Conservation (phyloP, 2,797 vertebrate species). For the Argya squamiceps region DNA sequence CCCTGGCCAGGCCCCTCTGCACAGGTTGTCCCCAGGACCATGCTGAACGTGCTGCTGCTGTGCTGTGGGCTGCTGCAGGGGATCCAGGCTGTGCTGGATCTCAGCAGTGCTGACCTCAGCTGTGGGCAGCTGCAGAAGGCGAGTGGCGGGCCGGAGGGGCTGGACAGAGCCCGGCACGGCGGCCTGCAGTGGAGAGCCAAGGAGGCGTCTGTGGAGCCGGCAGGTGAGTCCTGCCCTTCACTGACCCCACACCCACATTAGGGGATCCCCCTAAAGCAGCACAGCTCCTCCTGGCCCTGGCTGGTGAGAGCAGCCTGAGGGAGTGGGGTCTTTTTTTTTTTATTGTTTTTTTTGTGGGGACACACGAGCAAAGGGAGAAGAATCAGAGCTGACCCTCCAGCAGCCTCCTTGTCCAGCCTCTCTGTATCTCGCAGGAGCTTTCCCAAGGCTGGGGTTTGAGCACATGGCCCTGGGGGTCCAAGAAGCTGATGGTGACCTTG, state of each 20-base stretch:
- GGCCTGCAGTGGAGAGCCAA: slow-evolving; percentile 34
- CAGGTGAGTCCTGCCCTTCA: slow-evolving; percentile 61
- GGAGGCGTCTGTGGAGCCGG: background rate
- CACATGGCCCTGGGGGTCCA: slow-evolving; percentile 39
- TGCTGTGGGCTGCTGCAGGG: slow-evolving; percentile 72
- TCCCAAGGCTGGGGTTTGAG: slow-evolving; percentile 36
- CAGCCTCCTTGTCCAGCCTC: background rate
- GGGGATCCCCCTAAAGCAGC: background rate
- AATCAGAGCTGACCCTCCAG: background rate
- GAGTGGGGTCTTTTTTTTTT: background rate
- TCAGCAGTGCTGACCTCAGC: slow-evolving; percentile 34
- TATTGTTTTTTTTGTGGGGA: background rate
- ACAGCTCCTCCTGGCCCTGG: background rate
- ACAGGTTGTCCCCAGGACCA: slow-evolving; percentile 51
- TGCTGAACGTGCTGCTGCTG: slow-evolving; percentile 73
- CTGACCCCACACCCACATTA: accelerated
- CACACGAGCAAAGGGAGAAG: background rate
- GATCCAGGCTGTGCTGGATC: slow-evolving; percentile 48
- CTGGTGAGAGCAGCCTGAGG: background rate
- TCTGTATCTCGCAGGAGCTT: slow-evolving; percentile 20
- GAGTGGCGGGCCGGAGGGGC: background rate
- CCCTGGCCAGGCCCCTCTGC: accelerated
- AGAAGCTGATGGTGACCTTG: slow-evolving; percentile 41
- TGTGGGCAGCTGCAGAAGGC: slow-evolving; percentile 32
- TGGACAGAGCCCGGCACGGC: slow-evolving; percentile 37